Conservation (phyloP, 2,888 invertebrate genomes). For the Cancer borealis region DNA sequence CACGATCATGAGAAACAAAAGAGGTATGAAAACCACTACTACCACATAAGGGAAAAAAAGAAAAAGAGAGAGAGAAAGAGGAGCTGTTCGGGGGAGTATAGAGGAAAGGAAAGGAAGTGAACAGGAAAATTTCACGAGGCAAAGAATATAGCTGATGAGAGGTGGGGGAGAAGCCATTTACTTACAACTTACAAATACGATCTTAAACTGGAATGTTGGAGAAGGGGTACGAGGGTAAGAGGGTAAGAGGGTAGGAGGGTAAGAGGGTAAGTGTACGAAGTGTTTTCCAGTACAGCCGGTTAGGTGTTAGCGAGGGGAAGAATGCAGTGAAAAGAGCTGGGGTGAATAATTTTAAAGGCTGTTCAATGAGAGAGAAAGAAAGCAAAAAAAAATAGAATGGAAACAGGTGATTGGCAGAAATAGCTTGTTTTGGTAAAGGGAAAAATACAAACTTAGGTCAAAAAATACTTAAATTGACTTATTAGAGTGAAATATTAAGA, state of each 20-base stretch:
- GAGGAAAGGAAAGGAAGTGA: conserved; percentile 5
- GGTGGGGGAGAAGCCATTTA: background rate
- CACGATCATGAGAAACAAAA: background rate
- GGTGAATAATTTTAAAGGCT: no score
- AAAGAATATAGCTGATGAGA: background rate
- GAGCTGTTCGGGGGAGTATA: background rate
- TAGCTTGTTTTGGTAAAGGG: no score
- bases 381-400: no score
- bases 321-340: no score
- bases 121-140: conserved; percentile 1
- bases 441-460: no score
- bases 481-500: no score
- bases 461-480: no score
- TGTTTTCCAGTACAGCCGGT: background rate
- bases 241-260: background rate
- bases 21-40: background rate
- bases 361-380: no score
- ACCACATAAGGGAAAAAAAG: background rate
- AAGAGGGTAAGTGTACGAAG: background rate
- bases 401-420: no score
- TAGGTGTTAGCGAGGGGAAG: background rate
- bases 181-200: no score
- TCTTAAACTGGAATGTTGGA: no score
- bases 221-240: background rate
- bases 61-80: no score